Conservation (phyloP, 2,888 invertebrate genomes). For the Cerastis rubricosa region DNA sequence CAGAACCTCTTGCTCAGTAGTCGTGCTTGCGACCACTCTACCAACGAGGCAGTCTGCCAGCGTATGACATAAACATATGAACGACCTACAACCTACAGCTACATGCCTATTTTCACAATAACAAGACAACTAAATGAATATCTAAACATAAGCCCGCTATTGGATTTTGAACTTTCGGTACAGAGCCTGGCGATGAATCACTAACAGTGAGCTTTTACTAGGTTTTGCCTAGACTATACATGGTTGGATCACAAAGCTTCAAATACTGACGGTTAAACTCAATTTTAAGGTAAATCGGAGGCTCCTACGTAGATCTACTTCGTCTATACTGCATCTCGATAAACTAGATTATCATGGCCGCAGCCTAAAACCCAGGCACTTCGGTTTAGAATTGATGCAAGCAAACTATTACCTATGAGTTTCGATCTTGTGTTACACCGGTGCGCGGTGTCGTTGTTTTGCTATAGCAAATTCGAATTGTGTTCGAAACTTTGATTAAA, state of each 20-base stretch:
- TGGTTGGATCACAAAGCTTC: conserved; percentile 13
- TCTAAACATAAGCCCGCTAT: not conserved
- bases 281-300: conserved; percentile 23
- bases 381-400: conserved; percentile 1
- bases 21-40: too few relatives aligned
- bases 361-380: not conserved
- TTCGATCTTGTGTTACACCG: not conserved
- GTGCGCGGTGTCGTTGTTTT: not conserved
- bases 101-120: not conserved
- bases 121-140: not conserved
- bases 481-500: not conserved
- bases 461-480: not conserved
- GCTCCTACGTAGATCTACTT: conserved; percentile 22
- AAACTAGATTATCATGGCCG: conserved; percentile 41
- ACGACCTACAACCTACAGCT: not conserved
- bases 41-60: too few relatives aligned
- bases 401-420: not conserved
- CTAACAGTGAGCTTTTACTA: not conserved
- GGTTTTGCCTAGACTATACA: not conserved
- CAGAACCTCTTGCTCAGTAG: too few relatives aligned
- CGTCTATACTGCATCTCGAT: conserved; percentile 8
- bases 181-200: not conserved
- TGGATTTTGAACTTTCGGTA: not conserved
- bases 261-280: conserved; percentile 18
- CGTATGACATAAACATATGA: too few relatives aligned